phyloP scores from a whole-genome alignment of 2,888 invertebrate species.

The Phalangium opilio region DNA sequence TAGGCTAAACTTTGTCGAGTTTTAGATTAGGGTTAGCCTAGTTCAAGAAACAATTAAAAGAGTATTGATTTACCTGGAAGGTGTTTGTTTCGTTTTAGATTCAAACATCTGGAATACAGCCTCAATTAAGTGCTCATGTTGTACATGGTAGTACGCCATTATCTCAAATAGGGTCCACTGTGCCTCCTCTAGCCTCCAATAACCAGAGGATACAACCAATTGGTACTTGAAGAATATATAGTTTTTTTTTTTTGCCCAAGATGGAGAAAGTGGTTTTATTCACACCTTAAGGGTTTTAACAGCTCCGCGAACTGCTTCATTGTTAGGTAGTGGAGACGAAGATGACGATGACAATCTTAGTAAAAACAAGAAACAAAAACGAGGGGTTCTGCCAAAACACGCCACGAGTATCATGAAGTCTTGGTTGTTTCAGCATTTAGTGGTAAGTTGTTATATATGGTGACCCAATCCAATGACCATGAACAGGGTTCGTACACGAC shows the following conservation, averaged over 20 bases:
- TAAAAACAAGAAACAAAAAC: conserved; percentile 49
- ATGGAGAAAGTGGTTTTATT: too few species aligned
- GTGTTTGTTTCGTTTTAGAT: conserved; percentile 23
- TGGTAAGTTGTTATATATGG: conserved; percentile 50
- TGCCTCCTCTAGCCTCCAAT: conserved; percentile 14
- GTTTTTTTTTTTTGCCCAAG: too few species aligned
- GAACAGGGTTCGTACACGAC: too few species aligned
- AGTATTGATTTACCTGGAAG: too few species aligned
- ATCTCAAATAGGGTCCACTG: conserved; percentile 53
- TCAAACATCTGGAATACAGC: conserved; percentile 18
- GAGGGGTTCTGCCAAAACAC: conserved; percentile 84
- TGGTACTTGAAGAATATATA: conserved; percentile 6
- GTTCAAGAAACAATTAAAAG: too few species aligned
- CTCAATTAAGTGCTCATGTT: conserved; percentile 27
- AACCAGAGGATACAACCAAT: conserved; percentile 11
- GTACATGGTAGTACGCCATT: conserved; percentile 74
- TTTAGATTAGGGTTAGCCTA: too few species aligned
- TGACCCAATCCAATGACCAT: too few species aligned
- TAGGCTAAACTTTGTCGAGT: too few species aligned
- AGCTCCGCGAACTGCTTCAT: conserved; percentile 24
- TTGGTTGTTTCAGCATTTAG: conserved; percentile 91
- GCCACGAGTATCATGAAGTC: conserved; percentile 92
- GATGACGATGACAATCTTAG: conserved; percentile 40
- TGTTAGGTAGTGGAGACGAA: conserved; percentile 43
- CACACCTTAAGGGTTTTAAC: too few species aligned